Percentiles rank a stretch among this genome's conserved stretches.
Conservation (phyloP, 2,113 vertebrate species). For the Tretioscincus oriximinensis region DNA sequence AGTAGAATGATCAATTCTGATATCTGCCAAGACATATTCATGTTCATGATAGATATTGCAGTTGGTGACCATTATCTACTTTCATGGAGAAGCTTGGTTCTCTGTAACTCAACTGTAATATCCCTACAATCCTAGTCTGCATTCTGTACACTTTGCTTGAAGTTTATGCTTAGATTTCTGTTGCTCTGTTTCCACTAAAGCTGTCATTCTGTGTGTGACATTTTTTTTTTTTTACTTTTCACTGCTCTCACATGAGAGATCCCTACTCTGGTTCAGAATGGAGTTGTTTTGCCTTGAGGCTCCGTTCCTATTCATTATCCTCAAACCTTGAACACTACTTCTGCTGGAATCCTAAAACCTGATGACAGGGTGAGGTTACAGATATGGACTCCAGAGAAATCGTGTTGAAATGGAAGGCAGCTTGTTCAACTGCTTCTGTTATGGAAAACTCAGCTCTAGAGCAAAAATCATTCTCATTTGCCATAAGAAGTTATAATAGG, state of each 20-base stretch:
- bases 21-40: too few species aligned
- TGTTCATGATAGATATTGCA: too few species aligned
- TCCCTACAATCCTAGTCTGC: too few species aligned
- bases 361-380: constrained; percentile 3
- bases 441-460: neutral
- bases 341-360: neutral
- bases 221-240: neutral
- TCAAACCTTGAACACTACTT: neutral
- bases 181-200: neutral
- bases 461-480: neutral
- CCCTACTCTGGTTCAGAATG: neutral
- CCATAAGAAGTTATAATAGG: neutral
- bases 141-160: neutral
- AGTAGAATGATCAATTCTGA: too few species aligned
- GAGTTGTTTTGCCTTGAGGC: neutral
- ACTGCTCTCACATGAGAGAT: neutral
- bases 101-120: too few species aligned
- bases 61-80: too few species aligned
- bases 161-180: neutral
- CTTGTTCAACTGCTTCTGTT: neutral
- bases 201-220: neutral
- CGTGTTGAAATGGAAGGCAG: neutral
- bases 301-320: neutral
- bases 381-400: neutral
- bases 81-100: too few species aligned